phyloP scores from a whole-genome alignment of 2,888 invertebrate species.

The Perdita meconis region DNA sequence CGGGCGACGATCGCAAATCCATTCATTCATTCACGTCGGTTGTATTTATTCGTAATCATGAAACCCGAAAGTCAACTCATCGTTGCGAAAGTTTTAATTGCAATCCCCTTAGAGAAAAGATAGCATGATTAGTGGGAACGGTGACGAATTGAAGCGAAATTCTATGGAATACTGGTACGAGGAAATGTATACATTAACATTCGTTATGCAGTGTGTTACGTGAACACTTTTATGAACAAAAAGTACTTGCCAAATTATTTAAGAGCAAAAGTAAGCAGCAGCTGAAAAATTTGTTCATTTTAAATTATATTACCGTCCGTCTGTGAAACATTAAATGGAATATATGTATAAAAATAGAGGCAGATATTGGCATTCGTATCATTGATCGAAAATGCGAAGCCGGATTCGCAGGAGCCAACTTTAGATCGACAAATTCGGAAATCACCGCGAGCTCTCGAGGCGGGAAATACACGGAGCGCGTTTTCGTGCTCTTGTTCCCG shows the following conservation, averaged over 20 bases:
- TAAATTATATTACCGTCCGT: too few relatives aligned
- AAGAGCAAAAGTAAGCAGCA: too few relatives aligned
- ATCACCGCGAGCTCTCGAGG: slow-evolving; percentile 15
- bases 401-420: slow-evolving; percentile 2
- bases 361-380: not conserved
- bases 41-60: slow-evolving; percentile 16
- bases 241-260: too few relatives aligned
- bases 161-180: not conserved
- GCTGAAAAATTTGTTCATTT: too few relatives aligned
- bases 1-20: slow-evolving; percentile 16
- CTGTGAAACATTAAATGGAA: too few relatives aligned
- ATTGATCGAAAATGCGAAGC: slow-evolving; percentile 7
- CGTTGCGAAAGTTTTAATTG: slow-evolving; percentile 28
- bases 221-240: too few relatives aligned
- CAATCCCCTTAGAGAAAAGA: not conserved
- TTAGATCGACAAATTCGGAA: slow-evolving; percentile 6
- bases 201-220: too few relatives aligned
- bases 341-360: too few relatives aligned
- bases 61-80: slow-evolving; percentile 31
- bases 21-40: not conserved
- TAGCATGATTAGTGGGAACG: not conserved
- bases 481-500: slow-evolving; percentile 5
- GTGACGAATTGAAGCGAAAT: not conserved
- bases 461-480: slow-evolving; percentile 5
- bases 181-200: not conserved